phyloP scores from a whole-genome alignment of 2,113 vertebrate species.

The Leuciscus idus region DNA sequence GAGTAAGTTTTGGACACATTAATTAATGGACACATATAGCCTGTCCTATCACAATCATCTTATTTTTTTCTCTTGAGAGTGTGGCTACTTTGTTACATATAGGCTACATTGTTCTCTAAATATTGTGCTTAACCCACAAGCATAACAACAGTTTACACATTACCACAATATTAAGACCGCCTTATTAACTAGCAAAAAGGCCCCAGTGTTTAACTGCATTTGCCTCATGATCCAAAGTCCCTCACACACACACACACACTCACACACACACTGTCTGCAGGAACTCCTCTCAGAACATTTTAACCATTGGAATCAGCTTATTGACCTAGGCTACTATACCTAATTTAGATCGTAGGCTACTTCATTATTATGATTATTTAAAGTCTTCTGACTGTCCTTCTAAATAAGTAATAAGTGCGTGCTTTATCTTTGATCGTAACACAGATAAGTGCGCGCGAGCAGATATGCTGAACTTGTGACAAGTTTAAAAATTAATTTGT shows the following conservation, averaged over 20 bases:
- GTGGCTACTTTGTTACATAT: background rate
- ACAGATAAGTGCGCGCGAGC: background rate
- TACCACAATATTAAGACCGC: background rate
- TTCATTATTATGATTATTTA: background rate
- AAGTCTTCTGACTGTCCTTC: background rate
- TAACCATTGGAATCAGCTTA: background rate
- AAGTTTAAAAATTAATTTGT: constrained; percentile 47
- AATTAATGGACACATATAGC: background rate
- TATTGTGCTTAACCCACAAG: background rate
- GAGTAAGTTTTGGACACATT: too few species aligned
- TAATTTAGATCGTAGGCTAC: background rate
- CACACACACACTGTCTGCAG: background rate
- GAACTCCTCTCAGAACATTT: background rate
- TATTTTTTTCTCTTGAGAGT: background rate
- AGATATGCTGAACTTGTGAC: constrained; percentile 28
- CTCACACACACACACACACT: background rate
- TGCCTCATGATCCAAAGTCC: constrained; percentile 43
- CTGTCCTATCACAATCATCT: background rate
- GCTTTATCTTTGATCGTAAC: background rate
- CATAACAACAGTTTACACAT: background rate
- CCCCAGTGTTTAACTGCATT: constrained; percentile 5
- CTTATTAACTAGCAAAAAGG: constrained; percentile 6
- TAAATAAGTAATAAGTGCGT: background rate
- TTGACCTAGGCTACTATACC: background rate
- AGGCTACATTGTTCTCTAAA: background rate